These are phyloP conservation scores for Crotalus viridis DNA, from an alignment of 2,113 vertebrate species.

Conservation along the genomic window DNA sequence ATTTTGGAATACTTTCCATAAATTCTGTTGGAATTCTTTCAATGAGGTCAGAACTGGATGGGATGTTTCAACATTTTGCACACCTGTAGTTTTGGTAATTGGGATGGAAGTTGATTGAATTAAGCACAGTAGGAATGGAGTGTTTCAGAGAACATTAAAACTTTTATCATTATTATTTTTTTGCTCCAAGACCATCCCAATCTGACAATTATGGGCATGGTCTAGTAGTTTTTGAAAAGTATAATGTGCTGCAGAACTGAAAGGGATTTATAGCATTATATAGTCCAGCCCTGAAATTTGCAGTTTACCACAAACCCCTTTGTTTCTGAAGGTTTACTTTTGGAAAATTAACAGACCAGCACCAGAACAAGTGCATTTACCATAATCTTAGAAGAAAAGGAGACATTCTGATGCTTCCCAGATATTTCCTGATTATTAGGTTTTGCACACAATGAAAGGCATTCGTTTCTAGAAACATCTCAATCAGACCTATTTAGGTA, in stretches of 20 bases:
- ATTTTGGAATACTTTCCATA: background rate
- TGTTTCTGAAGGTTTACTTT: background rate
- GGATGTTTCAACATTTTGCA: background rate
- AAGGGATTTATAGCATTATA: background rate
- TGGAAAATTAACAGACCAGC: background rate
- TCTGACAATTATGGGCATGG: background rate
- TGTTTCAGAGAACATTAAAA: background rate
- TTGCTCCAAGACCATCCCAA: background rate
- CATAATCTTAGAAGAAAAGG: background rate
- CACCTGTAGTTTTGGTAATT: background rate
- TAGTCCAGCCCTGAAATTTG: background rate
- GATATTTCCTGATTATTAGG: background rate
- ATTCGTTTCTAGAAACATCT: background rate
- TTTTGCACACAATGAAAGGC: background rate
- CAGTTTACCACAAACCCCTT: background rate
- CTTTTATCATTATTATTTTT: background rate
- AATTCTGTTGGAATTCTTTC: background rate
- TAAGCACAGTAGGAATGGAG: background rate
- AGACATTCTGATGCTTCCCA: background rate
- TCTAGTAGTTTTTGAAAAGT: background rate
- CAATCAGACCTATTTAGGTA: background rate
- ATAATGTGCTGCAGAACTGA: background rate
- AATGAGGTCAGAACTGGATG: background rate
- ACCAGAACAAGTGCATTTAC: background rate
- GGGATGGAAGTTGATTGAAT: background rate